Conservation (phyloP, 2,888 invertebrate species). For the Abrostola tripartita region DNA sequence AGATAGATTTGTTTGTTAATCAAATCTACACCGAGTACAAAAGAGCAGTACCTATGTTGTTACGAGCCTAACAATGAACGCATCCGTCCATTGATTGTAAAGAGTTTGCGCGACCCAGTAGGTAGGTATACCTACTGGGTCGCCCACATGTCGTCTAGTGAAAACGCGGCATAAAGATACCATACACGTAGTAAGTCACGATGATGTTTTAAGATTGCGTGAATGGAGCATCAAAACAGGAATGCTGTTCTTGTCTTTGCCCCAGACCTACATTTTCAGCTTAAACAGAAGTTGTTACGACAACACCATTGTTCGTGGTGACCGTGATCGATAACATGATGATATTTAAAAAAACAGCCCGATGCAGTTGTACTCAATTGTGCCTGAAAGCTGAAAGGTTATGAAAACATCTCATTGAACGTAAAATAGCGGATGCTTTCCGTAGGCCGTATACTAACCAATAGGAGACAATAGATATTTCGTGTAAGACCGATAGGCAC, state of each 20-base stretch:
- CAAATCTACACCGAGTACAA: background rate
- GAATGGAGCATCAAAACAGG: background rate
- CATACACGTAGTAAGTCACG: too few species aligned
- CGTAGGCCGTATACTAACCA: too few species aligned
- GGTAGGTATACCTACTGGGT: background rate
- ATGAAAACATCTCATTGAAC: background rate
- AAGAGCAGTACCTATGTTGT: background rate
- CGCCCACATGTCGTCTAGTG: too few species aligned
- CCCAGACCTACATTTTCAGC: background rate
- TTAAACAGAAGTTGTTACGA: background rate
- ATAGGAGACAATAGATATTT: too few species aligned
- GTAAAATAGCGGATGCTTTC: background rate
- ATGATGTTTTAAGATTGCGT: background rate
- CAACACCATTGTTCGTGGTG: conserved; percentile 5
- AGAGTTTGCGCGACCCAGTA: background rate
- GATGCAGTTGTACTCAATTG: background rate
- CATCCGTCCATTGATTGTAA: background rate
- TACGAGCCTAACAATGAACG: conserved; percentile 1
- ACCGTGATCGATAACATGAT: conserved; percentile 2
- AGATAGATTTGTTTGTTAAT: background rate
- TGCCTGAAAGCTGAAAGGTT: background rate
- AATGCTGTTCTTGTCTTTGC: background rate
- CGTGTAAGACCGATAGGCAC: too few species aligned
- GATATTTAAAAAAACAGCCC: conserved; percentile 4
- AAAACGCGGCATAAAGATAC: background rate